These are phyloP conservation scores for Thysanoteuthis rhombus DNA, from an alignment of 2,888 invertebrate genomes.

Conservation along the genomic window DNA sequence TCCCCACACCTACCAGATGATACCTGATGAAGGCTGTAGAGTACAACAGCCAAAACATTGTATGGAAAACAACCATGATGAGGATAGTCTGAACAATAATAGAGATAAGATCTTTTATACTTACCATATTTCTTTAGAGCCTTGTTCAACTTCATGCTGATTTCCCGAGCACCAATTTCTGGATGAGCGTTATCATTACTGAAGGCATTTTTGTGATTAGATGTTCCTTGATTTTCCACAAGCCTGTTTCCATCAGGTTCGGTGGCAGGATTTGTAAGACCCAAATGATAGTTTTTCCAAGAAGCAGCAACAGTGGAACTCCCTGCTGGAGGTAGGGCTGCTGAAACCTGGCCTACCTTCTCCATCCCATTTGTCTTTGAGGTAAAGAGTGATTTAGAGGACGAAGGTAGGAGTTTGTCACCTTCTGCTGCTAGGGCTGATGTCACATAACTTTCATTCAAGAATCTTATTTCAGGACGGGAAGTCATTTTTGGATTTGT, in stretches of 20 bases:
- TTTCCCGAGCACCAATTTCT: background rate
- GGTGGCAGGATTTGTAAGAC: background rate
- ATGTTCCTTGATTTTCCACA: background rate
- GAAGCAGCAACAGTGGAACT: slow-evolving; percentile 17
- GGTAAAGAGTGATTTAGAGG: background rate
- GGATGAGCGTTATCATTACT: background rate
- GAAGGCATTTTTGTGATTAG: background rate
- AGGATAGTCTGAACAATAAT: too few relatives aligned
- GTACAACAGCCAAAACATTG: too few relatives aligned
- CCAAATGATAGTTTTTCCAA: background rate
- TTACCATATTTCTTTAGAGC: slow-evolving; percentile 22
- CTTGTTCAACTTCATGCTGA: background rate
- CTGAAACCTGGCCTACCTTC: background rate
- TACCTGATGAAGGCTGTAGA: too few relatives aligned
- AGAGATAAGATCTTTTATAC: background rate
- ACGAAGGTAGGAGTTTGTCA: background rate
- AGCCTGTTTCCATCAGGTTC: background rate
- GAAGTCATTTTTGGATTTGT: background rate
- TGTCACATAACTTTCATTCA: slow-evolving; percentile 21
- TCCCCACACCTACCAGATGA: too few relatives aligned
- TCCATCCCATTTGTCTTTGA: background rate
- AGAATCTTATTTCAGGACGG: background rate
- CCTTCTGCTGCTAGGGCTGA: background rate
- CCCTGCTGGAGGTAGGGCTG: background rate
- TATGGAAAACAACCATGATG: too few relatives aligned